These are phyloP conservation scores for Phyllostomus discolor DNA, from an alignment of 2,113 vertebrate species.

Conservation along the genomic window DNA sequence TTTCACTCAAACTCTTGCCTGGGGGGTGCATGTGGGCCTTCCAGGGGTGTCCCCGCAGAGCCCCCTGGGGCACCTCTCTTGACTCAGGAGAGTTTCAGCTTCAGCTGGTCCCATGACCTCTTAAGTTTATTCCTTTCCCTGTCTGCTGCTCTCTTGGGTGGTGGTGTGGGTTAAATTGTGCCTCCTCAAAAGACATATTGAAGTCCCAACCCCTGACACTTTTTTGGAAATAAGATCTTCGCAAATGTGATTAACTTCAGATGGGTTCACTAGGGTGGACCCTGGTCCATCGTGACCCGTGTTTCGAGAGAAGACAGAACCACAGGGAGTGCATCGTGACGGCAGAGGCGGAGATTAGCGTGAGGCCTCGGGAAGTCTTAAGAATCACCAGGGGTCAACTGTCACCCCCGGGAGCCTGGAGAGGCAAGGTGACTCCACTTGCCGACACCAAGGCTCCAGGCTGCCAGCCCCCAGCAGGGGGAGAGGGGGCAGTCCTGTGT, in stretches of 20 bases:
- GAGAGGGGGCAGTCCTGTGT: background rate
- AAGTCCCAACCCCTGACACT: background rate
- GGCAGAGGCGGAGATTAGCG: background rate
- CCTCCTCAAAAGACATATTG: background rate
- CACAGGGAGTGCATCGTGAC: background rate
- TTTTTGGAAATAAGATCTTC: background rate
- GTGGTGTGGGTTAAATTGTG: background rate
- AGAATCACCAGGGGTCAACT: background rate
- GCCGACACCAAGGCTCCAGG: background rate
- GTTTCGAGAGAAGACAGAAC: background rate
- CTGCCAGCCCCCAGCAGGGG: background rate
- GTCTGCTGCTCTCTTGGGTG: background rate
- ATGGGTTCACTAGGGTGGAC: background rate
- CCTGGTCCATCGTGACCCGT: background rate
- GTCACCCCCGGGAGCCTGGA: background rate
- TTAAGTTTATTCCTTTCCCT: background rate
- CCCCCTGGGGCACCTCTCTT: background rate
- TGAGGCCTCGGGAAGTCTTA: too few species aligned
- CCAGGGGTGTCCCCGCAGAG: background rate
- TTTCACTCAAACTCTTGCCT: background rate
- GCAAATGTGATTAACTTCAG: background rate
- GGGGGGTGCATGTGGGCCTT: background rate
- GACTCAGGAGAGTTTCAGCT: background rate
- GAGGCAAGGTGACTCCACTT: background rate
- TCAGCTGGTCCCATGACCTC: background rate